Percentiles rank a stretch among this genome's conserved stretches.
Conservation (phyloP, 2,113 vertebrate species). For the Sclerurus mexicanus region DNA sequence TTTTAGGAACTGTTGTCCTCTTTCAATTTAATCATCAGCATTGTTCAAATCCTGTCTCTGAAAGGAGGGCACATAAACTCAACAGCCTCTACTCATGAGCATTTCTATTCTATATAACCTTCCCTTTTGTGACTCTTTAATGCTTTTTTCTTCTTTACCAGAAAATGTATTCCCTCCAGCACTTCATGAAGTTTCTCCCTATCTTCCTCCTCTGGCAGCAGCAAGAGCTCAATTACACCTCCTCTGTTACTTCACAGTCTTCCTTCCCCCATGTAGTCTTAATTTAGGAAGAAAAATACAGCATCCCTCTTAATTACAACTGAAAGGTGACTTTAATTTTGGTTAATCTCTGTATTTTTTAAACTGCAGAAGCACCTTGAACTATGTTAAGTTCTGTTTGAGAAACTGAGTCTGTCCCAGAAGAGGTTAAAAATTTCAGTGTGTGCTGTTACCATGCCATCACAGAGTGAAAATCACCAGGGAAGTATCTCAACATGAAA, state of each 20-base stretch:
- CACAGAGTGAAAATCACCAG: not conserved
- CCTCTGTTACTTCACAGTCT: not conserved
- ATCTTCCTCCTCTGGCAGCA: not conserved
- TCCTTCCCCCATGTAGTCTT: rapidly evolving
- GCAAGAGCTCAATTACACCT: not conserved
- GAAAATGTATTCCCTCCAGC: not conserved
- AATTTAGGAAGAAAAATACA: not conserved
- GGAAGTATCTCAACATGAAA: not conserved
- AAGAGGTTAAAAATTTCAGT: not conserved
- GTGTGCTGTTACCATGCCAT: not conserved
- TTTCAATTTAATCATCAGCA: not conserved
- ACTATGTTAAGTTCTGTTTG: not conserved
- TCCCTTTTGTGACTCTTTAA: not conserved
- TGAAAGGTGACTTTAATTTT: not conserved
- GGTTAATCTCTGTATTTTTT: not conserved
- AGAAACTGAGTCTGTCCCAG: not conserved
- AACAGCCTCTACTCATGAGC: not conserved
- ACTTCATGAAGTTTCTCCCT: not conserved
- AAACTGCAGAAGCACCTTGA: not conserved
- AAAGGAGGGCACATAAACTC: not conserved
- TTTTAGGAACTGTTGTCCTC: not conserved
- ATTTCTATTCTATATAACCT: not conserved
- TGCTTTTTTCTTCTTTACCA: not conserved
- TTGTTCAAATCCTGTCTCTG: not conserved
- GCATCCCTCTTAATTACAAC: not conserved